These are phyloP conservation scores for Melanitta fusca DNA, from an alignment of 2,797 vertebrate genomes.

Conservation along the genomic window DNA sequence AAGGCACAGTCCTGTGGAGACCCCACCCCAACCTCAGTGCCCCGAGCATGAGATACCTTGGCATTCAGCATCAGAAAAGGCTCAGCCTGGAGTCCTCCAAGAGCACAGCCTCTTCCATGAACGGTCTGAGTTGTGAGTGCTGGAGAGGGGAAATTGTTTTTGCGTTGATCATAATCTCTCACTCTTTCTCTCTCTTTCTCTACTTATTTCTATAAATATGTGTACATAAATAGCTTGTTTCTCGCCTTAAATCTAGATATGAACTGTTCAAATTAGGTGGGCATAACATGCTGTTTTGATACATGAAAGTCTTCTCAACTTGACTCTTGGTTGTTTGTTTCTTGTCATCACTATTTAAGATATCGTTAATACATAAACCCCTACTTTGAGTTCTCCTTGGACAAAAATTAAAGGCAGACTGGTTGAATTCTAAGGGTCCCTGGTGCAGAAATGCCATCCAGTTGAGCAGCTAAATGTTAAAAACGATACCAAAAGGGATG, in stretches of 20 bases:
- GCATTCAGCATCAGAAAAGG: conserved; percentile 61
- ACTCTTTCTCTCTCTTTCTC: conserved; percentile 54
- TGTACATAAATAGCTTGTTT: conserved; percentile 79
- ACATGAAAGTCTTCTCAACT: conserved; percentile 74
- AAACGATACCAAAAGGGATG: conserved; percentile 84
- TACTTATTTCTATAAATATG: conserved; percentile 75
- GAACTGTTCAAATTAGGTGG: conserved; percentile 81
- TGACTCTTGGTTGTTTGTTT: conserved; percentile 77
- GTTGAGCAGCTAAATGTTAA: conserved; percentile 85
- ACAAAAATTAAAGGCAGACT: conserved; percentile 86
- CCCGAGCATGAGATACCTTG: conserved; percentile 57
- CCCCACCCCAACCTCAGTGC: conserved; percentile 30
- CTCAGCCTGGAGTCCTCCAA: conserved; percentile 64
- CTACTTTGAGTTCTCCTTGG: conserved; percentile 77
- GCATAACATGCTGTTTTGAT: conserved; percentile 83
- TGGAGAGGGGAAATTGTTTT: conserved; percentile 68
- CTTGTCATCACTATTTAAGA: conserved; percentile 71
- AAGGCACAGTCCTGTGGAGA: conserved; percentile 23
- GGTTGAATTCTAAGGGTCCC: conserved; percentile 86
- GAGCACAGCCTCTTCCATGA: conserved; percentile 60
- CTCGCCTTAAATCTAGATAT: conserved; percentile 72
- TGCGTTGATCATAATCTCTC: conserved; percentile 49
- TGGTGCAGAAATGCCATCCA: conserved; percentile 84
- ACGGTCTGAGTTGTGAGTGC: conserved; percentile 60
- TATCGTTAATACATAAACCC: conserved; percentile 73